A percentile compares a stretch with the other conserved stretches of the same genome.
Conservation (phyloP, 1,140 invertebrate genomes). For the Chlorops oryzae region DNA sequence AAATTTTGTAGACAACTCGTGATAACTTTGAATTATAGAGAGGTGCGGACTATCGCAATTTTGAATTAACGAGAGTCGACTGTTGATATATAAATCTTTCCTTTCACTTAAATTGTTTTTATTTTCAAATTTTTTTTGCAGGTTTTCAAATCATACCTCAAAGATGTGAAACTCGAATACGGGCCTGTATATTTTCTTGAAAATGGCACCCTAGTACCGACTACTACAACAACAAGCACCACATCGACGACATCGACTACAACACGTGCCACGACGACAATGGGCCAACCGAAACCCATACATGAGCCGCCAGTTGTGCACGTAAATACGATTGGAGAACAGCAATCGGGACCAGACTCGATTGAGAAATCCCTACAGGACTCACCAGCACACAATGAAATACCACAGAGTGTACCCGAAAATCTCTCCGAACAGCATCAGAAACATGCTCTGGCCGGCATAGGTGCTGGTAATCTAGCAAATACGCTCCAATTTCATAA, state of each 20-base stretch:
- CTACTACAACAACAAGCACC: constrained; percentile 65
- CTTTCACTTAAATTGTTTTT: not conserved
- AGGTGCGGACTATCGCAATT: constrained; percentile 18
- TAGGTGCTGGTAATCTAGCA: constrained; percentile 15
- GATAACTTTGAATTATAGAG: too few relatives aligned
- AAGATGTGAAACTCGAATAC: constrained; percentile 60
- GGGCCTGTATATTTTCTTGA: constrained; percentile 66
- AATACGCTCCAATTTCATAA: not conserved
- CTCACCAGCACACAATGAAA: constrained; percentile 32
- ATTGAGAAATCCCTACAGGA: constrained; percentile 39
- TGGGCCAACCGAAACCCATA: constrained; percentile 46
- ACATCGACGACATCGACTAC: constrained; percentile 63
- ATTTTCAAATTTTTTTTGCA: not conserved
- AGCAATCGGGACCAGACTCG: constrained; percentile 37
- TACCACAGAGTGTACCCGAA: constrained; percentile 32
- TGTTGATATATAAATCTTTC: not conserved
- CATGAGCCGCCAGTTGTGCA: constrained; percentile 45
- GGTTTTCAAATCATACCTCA: constrained; percentile 58
- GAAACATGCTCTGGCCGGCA: constrained; percentile 28
- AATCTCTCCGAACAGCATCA: constrained; percentile 32
- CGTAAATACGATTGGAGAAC: constrained; percentile 28
- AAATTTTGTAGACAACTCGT: too few relatives aligned
- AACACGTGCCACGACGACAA: constrained; percentile 52
- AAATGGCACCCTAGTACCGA: constrained; percentile 69
- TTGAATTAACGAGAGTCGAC: not conserved